Evolutionary conservation across 1,140 invertebrate species (phyloP).

Genomic region (Ostrea denselamellosa): DNA sequence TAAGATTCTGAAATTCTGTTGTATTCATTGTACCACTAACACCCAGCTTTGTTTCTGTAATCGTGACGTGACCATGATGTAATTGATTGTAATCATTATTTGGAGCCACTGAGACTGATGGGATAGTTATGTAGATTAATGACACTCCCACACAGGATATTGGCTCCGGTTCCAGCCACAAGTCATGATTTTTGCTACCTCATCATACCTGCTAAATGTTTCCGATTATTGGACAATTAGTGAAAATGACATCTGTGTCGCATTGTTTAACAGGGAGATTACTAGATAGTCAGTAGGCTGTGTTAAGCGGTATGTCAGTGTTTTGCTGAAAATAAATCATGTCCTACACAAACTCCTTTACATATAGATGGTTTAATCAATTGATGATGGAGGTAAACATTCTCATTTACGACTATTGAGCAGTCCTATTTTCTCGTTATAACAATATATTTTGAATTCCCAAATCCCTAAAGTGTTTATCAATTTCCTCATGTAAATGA

Average conservation of each 20-base stretch:
- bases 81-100: neutral
- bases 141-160: neutral
- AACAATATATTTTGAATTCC: too few relatives aligned
- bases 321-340: neutral
- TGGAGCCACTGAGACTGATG: neutral
- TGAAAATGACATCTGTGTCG: neutral
- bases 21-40: too few relatives aligned
- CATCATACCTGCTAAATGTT: conserved; percentile 10
- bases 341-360: neutral
- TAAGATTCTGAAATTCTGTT: too few relatives aligned
- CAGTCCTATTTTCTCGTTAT: too few relatives aligned
- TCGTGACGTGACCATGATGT: neutral
- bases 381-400: neutral
- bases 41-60: neutral
- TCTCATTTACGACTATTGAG: too few relatives aligned
- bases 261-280: neutral
- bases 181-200: neutral
- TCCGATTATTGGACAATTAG: conserved; percentile 12
- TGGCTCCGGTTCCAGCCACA: neutral
- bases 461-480: too few relatives aligned
- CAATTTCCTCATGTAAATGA: too few relatives aligned
- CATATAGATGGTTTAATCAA: neutral
- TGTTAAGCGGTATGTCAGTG: neutral
- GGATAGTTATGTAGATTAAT: conserved; percentile 14
- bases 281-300: neutral